These are phyloP conservation scores for Rhamnusium bicolor DNA, from an alignment of 2,888 invertebrate genomes.

Conservation along the genomic window DNA sequence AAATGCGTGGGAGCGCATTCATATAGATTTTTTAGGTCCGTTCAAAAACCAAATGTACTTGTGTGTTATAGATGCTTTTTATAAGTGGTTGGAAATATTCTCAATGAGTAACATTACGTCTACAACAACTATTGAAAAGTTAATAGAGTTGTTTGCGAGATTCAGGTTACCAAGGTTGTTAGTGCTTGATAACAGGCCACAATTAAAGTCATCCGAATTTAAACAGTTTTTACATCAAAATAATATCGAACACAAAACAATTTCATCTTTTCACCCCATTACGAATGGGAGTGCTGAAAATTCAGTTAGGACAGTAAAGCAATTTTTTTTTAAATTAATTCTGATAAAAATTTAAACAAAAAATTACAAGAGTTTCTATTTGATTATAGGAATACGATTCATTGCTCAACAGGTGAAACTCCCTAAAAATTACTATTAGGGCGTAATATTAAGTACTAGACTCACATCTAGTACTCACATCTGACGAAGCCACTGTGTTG, in stretches of 20 bases:
- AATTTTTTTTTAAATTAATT: constrained; percentile 32
- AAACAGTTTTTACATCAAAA: constrained; percentile 47
- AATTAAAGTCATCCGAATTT: constrained; percentile 49
- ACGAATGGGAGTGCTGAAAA: constrained; percentile 55
- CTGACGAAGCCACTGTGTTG: no score
- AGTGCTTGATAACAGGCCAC: constrained; percentile 49
- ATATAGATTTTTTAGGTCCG: constrained; percentile 51
- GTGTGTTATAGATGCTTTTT: constrained; percentile 44
- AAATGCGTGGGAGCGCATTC: constrained; percentile 45
- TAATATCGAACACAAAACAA: constrained; percentile 53
- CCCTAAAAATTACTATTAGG: constrained; percentile 33
- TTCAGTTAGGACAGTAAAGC: constrained; percentile 43
- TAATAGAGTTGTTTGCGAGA: constrained; percentile 43
- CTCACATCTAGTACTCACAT: no score
- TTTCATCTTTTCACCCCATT: constrained; percentile 42
- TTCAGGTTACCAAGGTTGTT: constrained; percentile 46
- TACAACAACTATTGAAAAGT: constrained; percentile 36
- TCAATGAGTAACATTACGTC: constrained; percentile 39
- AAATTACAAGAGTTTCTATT: no score
- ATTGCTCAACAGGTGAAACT: constrained; percentile 29
- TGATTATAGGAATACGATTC: constrained; percentile 36
- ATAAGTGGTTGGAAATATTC: constrained; percentile 52
- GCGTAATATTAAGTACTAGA: no score
- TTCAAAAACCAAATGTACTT: constrained; percentile 33
- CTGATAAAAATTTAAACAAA: no score